phyloP scores from a whole-genome alignment of 2,888 invertebrate genomes.

The Oligia strigilis region DNA sequence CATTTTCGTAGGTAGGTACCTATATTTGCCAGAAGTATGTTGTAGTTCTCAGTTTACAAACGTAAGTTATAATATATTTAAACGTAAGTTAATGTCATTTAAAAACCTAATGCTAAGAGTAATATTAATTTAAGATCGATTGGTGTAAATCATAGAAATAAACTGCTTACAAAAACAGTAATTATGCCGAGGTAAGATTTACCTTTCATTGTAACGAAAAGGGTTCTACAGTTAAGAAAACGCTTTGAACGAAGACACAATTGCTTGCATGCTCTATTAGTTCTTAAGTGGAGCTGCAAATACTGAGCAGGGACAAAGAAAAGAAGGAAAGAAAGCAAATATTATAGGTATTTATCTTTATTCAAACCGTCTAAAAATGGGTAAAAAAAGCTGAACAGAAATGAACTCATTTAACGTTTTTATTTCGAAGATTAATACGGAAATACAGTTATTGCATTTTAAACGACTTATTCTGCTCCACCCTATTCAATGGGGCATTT shows the following conservation, averaged over 20 bases:
- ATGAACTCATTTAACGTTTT: slow-evolving; percentile 22
- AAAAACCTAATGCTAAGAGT: not conserved
- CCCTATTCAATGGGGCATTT: slow-evolving; percentile 14
- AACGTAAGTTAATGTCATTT: not conserved
- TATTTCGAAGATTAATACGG: slow-evolving; percentile 23
- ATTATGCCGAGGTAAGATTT: not conserved
- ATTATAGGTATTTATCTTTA: slow-evolving; percentile 25
- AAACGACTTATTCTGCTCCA: slow-evolving; percentile 29
- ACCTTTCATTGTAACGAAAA: not conserved
- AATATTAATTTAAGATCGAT: not conserved
- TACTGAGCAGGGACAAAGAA: slow-evolving; percentile 1
- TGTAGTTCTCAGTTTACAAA: not conserved
- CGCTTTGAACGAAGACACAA: slow-evolving; percentile 23
- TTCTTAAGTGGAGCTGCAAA: slow-evolving; percentile 44
- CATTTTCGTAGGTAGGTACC: not conserved
- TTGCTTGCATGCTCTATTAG: slow-evolving; percentile 41
- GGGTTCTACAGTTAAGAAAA: slow-evolving; percentile 14
- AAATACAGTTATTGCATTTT: slow-evolving; percentile 46
- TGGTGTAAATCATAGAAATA: not conserved
- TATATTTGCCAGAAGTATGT: not conserved
- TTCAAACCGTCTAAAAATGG: not conserved
- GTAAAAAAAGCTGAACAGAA: not conserved
- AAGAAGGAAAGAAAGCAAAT: not conserved
- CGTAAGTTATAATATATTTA: not conserved
- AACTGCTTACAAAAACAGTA: not conserved